phyloP scores from a whole-genome alignment of 2,113 vertebrate genomes.

The Candoia aspera region DNA sequence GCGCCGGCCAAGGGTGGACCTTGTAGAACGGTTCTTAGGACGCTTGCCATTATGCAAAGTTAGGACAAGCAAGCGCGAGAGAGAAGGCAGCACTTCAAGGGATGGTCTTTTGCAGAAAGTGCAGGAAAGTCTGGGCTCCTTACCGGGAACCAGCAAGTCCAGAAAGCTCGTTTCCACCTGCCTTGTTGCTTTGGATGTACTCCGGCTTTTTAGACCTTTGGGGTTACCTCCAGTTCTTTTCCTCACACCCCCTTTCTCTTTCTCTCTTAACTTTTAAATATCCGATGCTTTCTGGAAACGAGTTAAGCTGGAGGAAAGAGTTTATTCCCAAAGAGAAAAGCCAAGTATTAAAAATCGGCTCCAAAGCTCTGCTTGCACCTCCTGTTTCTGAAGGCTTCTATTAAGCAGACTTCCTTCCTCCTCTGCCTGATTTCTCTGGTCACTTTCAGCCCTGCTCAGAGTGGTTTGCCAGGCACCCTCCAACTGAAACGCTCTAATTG shows the following conservation, averaged over 20 bases:
- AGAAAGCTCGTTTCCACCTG: neutral
- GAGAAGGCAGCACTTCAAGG: slow-evolving; percentile 41
- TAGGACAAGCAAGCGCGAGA: slow-evolving; percentile 14
- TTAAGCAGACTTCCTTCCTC: slow-evolving; percentile 4
- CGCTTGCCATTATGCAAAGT: slow-evolving; percentile 19
- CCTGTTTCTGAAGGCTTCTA: slow-evolving; percentile 5
- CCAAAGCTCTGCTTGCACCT: neutral
- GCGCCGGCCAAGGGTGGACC: neutral
- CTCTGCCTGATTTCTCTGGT: neutral
- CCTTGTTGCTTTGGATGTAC: neutral
- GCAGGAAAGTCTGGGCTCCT: neutral
- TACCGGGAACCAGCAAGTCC: slow-evolving; percentile 32
- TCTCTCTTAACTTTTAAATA: neutral
- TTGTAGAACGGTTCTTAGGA: neutral
- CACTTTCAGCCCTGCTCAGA: slow-evolving; percentile 22
- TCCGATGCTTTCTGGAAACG: neutral
- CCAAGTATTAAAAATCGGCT: neutral
- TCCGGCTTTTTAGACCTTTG: neutral
- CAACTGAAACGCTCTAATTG: slow-evolving; percentile 45
- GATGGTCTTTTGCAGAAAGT: slow-evolving; percentile 33
- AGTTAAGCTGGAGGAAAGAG: slow-evolving; percentile 21
- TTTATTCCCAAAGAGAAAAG: neutral
- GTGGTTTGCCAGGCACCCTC: slow-evolving; percentile 10
- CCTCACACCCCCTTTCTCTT: neutral
- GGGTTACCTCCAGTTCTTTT: neutral